Conservation (phyloP, 1,140 invertebrate genomes). For the Sinella curviseta region DNA sequence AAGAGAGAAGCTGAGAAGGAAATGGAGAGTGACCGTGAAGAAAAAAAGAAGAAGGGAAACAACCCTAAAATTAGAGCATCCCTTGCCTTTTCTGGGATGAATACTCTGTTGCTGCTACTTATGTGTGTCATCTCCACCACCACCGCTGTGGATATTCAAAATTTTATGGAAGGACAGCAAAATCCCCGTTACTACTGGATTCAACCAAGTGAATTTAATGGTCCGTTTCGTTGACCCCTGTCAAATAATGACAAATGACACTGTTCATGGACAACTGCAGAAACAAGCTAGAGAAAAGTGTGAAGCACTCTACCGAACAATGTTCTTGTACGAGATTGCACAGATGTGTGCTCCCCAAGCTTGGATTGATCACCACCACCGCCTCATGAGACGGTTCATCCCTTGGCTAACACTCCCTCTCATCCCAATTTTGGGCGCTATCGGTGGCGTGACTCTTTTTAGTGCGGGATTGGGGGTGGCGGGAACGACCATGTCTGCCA, state of each 20-base stretch:
- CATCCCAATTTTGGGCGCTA: background rate
- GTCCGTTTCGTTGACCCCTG: conserved; percentile 19
- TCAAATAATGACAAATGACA: background rate
- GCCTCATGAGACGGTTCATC: conserved; percentile 17
- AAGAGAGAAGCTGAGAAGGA: too few relatives aligned
- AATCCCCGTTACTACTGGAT: background rate
- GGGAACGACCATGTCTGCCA: background rate
- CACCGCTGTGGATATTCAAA: too few relatives aligned
- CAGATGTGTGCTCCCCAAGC: conserved; percentile 11
- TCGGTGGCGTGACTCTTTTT: background rate
- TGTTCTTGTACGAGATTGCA: conserved; percentile 7
- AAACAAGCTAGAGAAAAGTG: background rate
- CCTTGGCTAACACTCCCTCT: too few relatives aligned
- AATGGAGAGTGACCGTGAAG: too few relatives aligned
- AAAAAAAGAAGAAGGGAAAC: too few relatives aligned
- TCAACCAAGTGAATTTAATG: background rate
- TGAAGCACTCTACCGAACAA: too few relatives aligned
- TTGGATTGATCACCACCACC: background rate
- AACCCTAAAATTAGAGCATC: too few relatives aligned
- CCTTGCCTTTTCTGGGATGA: too few relatives aligned
- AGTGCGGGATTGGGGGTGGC: background rate
- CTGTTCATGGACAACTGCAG: background rate
- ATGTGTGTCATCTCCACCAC: too few relatives aligned
- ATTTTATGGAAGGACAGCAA: conserved; percentile 18
- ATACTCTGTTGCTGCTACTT: too few relatives aligned